phyloP scores from a whole-genome alignment of 2,797 vertebrate genomes.

The Florisuga fusca region DNA sequence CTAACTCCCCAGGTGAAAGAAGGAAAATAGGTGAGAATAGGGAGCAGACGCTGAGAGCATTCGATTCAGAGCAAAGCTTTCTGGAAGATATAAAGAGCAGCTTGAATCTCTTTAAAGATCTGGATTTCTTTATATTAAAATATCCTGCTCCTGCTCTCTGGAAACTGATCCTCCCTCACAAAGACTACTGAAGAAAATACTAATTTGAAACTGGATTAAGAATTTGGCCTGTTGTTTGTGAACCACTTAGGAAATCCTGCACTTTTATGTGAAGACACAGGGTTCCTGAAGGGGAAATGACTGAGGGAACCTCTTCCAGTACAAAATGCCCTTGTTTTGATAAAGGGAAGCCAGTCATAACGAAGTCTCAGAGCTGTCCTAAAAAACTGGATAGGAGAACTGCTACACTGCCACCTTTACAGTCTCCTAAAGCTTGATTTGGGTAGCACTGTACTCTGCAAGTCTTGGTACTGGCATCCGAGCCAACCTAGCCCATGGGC shows the following conservation, averaged over 20 bases:
- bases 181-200: constrained; percentile 8
- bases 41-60: constrained; percentile 7
- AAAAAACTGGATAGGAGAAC: neutral
- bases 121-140: constrained; percentile 7
- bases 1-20: constrained; percentile 56
- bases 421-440: neutral
- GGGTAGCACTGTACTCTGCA: neutral
- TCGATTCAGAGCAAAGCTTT: constrained; percentile 15
- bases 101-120: constrained; percentile 2
- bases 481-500: neutral
- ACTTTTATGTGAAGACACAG: neutral
- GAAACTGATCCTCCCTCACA: neutral
- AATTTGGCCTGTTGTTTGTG: neutral
- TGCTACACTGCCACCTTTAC: neutral
- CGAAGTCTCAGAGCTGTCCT: neutral
- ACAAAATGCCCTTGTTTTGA: neutral
- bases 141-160: neutral
- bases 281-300: neutral
- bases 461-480: neutral
- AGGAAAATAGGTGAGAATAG: constrained; percentile 59
- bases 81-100: constrained; percentile 60
- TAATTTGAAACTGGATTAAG: neutral
- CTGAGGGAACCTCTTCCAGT: neutral
- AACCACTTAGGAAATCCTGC: neutral
- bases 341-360: neutral